phyloP scores from a whole-genome alignment of 2,113 vertebrate genomes.

The Rhizomys pruinosus region DNA sequence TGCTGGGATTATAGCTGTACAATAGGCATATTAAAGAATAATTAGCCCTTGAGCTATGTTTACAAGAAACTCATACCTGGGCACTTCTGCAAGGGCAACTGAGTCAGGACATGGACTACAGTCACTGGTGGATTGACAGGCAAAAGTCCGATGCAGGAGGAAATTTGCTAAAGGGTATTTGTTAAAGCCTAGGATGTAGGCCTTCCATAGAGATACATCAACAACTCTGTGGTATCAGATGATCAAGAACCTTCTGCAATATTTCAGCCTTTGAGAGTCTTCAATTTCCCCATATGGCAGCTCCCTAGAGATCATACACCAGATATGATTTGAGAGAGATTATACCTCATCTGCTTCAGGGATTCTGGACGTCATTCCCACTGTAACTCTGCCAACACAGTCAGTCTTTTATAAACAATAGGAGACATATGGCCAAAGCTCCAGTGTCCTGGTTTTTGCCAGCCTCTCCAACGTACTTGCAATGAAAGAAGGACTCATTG shows the following conservation, averaged over 20 bases:
- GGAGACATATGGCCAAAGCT: background rate
- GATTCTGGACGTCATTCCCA: fast-evolving
- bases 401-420: background rate
- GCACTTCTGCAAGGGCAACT: background rate
- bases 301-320: background rate
- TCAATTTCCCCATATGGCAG: background rate
- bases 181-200: background rate
- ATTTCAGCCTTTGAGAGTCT: background rate
- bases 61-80: background rate
- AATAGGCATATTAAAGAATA: background rate
- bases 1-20: background rate
- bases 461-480: background rate
- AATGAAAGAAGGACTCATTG: background rate
- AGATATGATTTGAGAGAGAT: too few species aligned
- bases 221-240: background rate
- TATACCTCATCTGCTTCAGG: background rate
- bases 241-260: background rate
- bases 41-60: background rate
- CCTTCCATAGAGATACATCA: background rate
- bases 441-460: background rate
- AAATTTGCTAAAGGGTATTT: background rate
- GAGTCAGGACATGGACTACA: background rate
- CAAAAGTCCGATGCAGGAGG: background rate
- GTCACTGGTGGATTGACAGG: background rate
- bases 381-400: fast-evolving